phyloP scores from a whole-genome alignment of 2,888 invertebrate genomes.

The Tortricodes alternella region DNA sequence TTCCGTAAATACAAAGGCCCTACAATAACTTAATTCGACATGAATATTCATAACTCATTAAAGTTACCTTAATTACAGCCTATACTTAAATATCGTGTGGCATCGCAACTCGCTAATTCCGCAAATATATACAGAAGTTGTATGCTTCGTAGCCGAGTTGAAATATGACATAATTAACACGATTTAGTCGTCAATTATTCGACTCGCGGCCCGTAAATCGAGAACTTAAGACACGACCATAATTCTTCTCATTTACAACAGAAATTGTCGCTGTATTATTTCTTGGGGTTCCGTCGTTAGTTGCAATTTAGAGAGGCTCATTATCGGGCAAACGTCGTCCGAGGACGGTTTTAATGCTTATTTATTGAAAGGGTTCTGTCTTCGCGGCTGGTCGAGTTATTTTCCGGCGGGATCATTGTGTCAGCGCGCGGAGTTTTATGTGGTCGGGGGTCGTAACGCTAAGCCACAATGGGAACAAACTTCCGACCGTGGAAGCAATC shows the following conservation, averaged over 20 bases:
- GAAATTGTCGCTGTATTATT: constrained; percentile 37
- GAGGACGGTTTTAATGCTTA: constrained; percentile 72
- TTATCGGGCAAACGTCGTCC: constrained; percentile 57
- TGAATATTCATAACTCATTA: constrained; percentile 31
- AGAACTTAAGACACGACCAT: constrained; percentile 48
- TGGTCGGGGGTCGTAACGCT: constrained; percentile 39
- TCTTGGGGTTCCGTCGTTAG: constrained; percentile 40
- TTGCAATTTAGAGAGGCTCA: constrained; percentile 53
- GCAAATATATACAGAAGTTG: constrained; percentile 48
- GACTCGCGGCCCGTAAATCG: constrained; percentile 47
- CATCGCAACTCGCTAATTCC: constrained; percentile 26
- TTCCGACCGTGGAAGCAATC: constrained; percentile 27
- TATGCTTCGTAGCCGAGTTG: constrained; percentile 43
- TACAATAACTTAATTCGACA: constrained; percentile 17
- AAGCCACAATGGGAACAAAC: constrained; percentile 33
- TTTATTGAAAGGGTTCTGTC: constrained; percentile 74
- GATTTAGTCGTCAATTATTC: constrained; percentile 64
- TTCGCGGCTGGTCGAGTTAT: constrained; percentile 59
- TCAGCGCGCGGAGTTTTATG: constrained; percentile 66
- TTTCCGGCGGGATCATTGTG: constrained; percentile 66
- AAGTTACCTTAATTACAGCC: constrained; percentile 29
- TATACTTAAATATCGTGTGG: constrained; percentile 37
- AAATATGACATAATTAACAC: constrained; percentile 65
- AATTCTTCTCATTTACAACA: constrained; percentile 47
- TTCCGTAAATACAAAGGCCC: not conserved